These are phyloP conservation scores for Leptobrachium leishanense DNA, from an alignment of 2,113 vertebrate species.

Conservation along the genomic window DNA sequence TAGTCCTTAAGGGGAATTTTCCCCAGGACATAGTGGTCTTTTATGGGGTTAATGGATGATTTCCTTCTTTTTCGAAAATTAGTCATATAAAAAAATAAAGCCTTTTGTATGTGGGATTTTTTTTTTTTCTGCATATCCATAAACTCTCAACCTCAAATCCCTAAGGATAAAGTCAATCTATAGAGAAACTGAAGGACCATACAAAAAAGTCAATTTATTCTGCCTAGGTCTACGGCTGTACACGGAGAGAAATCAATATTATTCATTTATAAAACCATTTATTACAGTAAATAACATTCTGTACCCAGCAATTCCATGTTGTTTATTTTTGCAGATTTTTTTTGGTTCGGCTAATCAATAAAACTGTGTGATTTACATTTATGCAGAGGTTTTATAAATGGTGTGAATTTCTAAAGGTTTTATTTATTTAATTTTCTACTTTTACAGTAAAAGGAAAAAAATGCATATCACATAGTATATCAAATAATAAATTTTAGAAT, in stretches of 20 bases:
- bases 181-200: slow-evolving; percentile 13
- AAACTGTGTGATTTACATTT: neutral
- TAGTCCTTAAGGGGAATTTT: too few relatives aligned
- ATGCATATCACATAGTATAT: too few relatives aligned
- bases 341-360: neutral
- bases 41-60: too few relatives aligned
- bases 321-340: slow-evolving; percentile 16
- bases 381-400: neutral
- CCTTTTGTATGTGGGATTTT: neutral
- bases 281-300: slow-evolving; percentile 34
- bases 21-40: too few relatives aligned
- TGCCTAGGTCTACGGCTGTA: slow-evolving; percentile 7
- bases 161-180: slow-evolving; percentile 33
- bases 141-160: slow-evolving; percentile 4
- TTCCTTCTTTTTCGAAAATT: too few relatives aligned
- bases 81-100: too few relatives aligned
- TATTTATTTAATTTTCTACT: too few relatives aligned
- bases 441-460: too few relatives aligned
- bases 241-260: slow-evolving; percentile 30
- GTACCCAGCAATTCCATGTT: neutral
- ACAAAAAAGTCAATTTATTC: slow-evolving; percentile 25
- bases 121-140: neutral
- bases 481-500: too few relatives aligned
- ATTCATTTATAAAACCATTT: slow-evolving; percentile 33
- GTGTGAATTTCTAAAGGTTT: too few relatives aligned